phyloP scores from a whole-genome alignment of 2,113 vertebrate genomes.

The Arvicanthis niloticus region DNA sequence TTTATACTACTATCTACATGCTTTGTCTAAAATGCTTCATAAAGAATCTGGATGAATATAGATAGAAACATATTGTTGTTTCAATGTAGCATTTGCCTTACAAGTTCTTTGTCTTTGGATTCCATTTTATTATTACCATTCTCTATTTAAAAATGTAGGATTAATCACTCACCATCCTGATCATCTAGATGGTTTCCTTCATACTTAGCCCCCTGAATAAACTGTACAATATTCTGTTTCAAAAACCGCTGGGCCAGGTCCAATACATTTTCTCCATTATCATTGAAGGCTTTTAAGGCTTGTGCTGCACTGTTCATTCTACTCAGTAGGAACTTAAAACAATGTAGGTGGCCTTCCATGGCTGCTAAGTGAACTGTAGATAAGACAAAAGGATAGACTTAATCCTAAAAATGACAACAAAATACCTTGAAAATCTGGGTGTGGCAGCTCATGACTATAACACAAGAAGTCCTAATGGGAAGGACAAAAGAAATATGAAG shows the following conservation, averaged over 20 bases:
- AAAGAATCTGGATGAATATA: constrained; percentile 45
- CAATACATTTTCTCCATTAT: constrained; percentile 88
- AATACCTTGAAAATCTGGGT: not conserved
- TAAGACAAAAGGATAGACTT: constrained; percentile 29
- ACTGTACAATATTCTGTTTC: constrained; percentile 87
- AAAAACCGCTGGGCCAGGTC: constrained; percentile 89
- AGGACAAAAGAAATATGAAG: not conserved
- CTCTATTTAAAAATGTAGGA: not conserved
- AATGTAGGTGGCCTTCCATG: constrained; percentile 89
- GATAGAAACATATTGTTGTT: not conserved
- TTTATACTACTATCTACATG: constrained; percentile 16
- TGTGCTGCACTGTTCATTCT: constrained; percentile 79
- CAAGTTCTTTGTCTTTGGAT: constrained; percentile 23
- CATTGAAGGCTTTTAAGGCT: constrained; percentile 88
- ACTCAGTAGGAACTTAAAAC: constrained; percentile 89
- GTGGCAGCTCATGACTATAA: not conserved
- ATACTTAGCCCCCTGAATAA: constrained; percentile 83
- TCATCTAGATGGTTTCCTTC: constrained; percentile 76
- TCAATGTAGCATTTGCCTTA: constrained; percentile 20
- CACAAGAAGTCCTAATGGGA: not conserved
- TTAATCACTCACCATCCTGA: constrained; percentile 85
- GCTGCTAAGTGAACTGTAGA: constrained; percentile 89
- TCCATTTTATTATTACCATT: not conserved
- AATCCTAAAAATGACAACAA: constrained; percentile 51
- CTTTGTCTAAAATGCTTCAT: constrained; percentile 54